Percentiles rank a stretch among this genome's conserved stretches.
Conservation (phyloP, 2,888 invertebrate species). For the Drosophila merina region DNA sequence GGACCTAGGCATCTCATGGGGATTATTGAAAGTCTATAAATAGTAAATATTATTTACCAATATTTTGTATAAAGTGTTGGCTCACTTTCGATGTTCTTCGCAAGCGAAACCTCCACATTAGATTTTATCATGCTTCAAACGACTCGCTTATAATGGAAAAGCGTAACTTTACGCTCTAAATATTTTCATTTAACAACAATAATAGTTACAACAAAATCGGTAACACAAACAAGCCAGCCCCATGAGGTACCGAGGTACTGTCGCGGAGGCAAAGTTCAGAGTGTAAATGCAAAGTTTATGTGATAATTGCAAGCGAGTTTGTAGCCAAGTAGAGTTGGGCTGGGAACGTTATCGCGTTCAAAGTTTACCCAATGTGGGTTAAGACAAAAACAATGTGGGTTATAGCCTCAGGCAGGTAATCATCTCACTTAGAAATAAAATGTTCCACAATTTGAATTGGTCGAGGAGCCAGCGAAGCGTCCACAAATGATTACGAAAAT, state of each 20-base stretch:
- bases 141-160: slow-evolving; percentile 49
- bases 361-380: slow-evolving; percentile 26
- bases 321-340: slow-evolving; percentile 20
- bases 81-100: slow-evolving; percentile 28
- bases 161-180: slow-evolving; percentile 68
- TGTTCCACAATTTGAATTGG: slow-evolving; percentile 49
- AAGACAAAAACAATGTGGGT: not conserved
- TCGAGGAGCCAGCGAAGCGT: slow-evolving; percentile 59
- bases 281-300: slow-evolving; percentile 68
- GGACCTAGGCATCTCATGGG: not conserved
- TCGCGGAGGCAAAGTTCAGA: slow-evolving; percentile 55
- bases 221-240: slow-evolving; percentile 17
- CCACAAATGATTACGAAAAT: slow-evolving; percentile 54
- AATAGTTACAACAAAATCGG: slow-evolving; percentile 25
- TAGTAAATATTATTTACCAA: not conserved
- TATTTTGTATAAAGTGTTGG: not conserved
- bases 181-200: slow-evolving; percentile 53
- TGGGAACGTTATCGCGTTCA: slow-evolving; percentile 4
- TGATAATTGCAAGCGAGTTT: slow-evolving; percentile 55
- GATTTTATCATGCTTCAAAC: slow-evolving; percentile 65
- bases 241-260: slow-evolving; percentile 28
- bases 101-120: slow-evolving; percentile 20
- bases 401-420: not conserved
- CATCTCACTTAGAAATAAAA: slow-evolving; percentile 8
- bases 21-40: not conserved